Evolutionary conservation across 2,113 vertebrate species (phyloP), one percentile per base, ranked within the genome.

Genomic region (Archocentrus centrarchus): DNA sequence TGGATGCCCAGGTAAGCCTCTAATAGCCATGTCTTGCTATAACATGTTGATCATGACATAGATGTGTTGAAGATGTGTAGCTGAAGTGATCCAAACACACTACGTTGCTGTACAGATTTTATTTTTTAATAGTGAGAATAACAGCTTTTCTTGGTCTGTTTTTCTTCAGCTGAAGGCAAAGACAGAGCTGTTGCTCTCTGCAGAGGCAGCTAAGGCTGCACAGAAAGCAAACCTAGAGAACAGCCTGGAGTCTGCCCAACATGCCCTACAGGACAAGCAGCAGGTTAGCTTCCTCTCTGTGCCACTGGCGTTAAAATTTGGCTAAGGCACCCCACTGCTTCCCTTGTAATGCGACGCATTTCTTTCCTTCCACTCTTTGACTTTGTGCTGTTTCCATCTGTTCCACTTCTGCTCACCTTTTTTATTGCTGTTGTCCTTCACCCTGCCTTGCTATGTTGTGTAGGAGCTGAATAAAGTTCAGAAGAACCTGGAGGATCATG

Each of bases 251-350:
- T 98, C 97, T 5, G 97, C 97, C 59, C 98, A 99, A 80, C 96
- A 99, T 91, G 97, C 98, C 9, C 84, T 99, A 79, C 98, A 99
- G 93, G 98, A 99, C 92, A 99, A 99, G 83, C 98, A 99, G 78
- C 98, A 99, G 97, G 98, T 97, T 76, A 58, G 80, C 8, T 3
- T 37, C 18, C 4, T 30, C 37, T 66, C 37, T 27, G 60, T 15
- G 7, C 2, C 11, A 10, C 27, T 27, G 4, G 9, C 50, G 24
- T 82, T 39, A 7, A 58, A 58, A n/a, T n/a, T 8, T 63, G 10
- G 1, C 18, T 63, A 41, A 75, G 59, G 73, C 1, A 0, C 32
- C n/a, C 6, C 13, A 3, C 15, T 64, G 5, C 37, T 0, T 47
- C 14, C 13, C 2, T 22, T 66, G 3, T 57, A 20, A 58, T 66